Evolutionary conservation across 2,888 invertebrate species (phyloP).

Genomic region (Trachelus tabidus): DNA sequence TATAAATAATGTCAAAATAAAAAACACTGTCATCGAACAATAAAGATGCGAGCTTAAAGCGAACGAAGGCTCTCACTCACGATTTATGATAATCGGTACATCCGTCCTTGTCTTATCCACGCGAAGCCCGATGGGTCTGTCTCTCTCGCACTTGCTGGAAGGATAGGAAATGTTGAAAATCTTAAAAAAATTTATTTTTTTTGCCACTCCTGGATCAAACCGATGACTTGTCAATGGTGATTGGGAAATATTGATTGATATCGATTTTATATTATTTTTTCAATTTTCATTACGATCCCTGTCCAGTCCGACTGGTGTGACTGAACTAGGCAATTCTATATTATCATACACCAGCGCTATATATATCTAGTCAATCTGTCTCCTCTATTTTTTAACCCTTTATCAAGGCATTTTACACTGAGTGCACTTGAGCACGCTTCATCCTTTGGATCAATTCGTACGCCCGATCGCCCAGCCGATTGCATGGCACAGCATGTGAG

Average conservation of each 20-base stretch:
- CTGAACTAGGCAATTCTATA: not conserved
- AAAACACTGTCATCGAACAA: no score
- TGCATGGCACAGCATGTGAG: slow-evolving; percentile 22
- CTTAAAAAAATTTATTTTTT: not conserved
- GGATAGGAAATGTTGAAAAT: no score
- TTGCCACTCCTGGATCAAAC: not conserved
- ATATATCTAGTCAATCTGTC: not conserved
- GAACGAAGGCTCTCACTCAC: no score
- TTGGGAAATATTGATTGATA: not conserved
- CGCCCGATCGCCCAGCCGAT: slow-evolving; percentile 31
- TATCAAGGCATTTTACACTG: slow-evolving; percentile 28
- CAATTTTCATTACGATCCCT: not conserved
- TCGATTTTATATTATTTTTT: not conserved
- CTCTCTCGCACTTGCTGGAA: no score
- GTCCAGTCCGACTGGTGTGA: not conserved
- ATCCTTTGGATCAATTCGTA: slow-evolving; percentile 35
- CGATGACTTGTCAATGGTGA: not conserved
- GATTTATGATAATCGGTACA: no score
- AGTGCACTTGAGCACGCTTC: slow-evolving; percentile 15
- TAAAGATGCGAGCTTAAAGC: no score
- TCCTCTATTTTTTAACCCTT: not conserved
- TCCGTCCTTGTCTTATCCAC: no score
- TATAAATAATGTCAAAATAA: no score
- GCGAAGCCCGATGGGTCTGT: no score
- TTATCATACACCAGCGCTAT: not conserved